Base-by-base conservation (phyloP, 2,797 vertebrate species). In the Oryzias sinensis region DNA sequence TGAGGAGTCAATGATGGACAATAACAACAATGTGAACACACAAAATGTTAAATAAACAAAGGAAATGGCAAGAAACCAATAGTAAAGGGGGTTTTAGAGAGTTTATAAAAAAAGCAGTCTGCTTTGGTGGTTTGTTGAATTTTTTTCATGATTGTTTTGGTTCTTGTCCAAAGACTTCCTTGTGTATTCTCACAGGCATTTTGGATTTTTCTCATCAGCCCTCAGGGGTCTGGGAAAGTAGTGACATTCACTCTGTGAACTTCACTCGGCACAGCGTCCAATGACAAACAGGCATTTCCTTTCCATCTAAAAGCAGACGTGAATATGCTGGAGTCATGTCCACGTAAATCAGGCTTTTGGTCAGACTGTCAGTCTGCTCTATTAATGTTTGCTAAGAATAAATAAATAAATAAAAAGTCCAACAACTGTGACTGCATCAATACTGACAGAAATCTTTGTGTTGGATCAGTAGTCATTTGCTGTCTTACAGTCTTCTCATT, bases 211-310 rank as follows among this genome's bases (percentile, higher is more conserved):
- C 85, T 82, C 86, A 87, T 71, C 70, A 60, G 25, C 58, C 76
- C 56, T 48, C 60, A 55, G 77, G 84, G 79, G 81, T 85, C 77
- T 90, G 90, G 87, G 89, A 91, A 91, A 79, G 54, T 58, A 59
- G 60, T 86, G 88, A 87, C 84, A 79, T 83, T 65, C 63, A 64
- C 77, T 61, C 72, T 68, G 68, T 59, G 44, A 74, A 75, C 79
- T 77, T 62, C 63, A 64, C 65, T 72, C 65, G 68, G 71, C 67
- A 43, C 64, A 59, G 68, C 76, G 47, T 6, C 20, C 15, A 53
- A 33, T 58, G 57, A 81, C 61, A 9, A 56, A 78, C 62, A 77
- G 79, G 71, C 82, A 83, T 87, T 87, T 89, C 87, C 85, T 82
- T 63, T 59, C 59, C 17, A 62, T 58, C 64, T 72, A 71, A 55